Percentiles rank a stretch among this genome's conserved stretches.
Conservation (phyloP, 2,113 vertebrate species). For the Chascanopsetta lugubris region DNA sequence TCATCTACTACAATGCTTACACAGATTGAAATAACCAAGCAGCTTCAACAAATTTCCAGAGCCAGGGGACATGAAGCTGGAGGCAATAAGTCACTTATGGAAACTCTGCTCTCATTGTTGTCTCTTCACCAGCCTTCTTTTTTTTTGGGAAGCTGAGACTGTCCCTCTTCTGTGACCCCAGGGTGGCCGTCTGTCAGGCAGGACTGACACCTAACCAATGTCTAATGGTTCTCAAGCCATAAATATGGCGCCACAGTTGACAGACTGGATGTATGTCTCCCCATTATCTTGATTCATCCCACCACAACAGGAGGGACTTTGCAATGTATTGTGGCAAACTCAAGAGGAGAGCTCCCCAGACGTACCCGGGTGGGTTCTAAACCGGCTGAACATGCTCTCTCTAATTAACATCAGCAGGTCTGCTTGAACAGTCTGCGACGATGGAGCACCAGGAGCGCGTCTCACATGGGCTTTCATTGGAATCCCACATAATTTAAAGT, state of each 20-base stretch:
- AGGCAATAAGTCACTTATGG: constrained; percentile 54
- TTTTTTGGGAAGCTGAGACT: constrained; percentile 48
- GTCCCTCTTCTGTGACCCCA: constrained; percentile 57
- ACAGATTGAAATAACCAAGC: constrained; percentile 65
- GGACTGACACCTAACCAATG: constrained; percentile 71
- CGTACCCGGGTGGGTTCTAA: constrained; percentile 36
- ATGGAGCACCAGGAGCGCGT: constrained; percentile 32
- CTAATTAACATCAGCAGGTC: constrained; percentile 68
- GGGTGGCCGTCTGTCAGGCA: constrained; percentile 67
- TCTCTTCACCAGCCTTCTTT: constrained; percentile 47
- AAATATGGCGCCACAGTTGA: constrained; percentile 69
- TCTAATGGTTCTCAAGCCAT: constrained; percentile 70
- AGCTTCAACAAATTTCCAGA: constrained; percentile 59
- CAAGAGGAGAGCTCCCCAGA: constrained; percentile 44
- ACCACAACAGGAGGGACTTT: constrained; percentile 56
- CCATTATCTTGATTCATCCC: constrained; percentile 74
- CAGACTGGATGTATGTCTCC: constrained; percentile 57
- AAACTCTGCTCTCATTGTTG: constrained; percentile 41
- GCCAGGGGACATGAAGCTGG: constrained; percentile 47
- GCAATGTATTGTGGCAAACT: constrained; percentile 47
- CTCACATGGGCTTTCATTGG: constrained; percentile 36
- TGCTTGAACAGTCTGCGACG: constrained; percentile 40
- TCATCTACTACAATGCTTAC: constrained; percentile 68
- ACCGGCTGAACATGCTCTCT: constrained; percentile 35
- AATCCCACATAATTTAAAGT: constrained; percentile 57